Conservation (phyloP, 2,113 vertebrate species). For the Prolemur simus region DNA sequence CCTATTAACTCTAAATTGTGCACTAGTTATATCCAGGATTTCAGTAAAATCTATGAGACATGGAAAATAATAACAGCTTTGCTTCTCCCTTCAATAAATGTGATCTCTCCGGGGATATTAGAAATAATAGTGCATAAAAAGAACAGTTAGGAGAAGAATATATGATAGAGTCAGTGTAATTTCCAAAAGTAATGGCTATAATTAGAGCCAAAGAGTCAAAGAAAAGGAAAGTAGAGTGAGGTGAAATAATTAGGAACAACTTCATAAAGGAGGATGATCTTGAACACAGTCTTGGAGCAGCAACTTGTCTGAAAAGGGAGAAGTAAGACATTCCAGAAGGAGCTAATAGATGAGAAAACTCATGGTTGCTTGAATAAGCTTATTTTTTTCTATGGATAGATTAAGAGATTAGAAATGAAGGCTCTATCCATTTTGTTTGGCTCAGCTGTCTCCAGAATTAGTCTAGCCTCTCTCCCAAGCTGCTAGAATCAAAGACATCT, state of each 20-base stretch:
- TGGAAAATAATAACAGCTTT: slow-evolving; percentile 75
- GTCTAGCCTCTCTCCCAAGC: neutral
- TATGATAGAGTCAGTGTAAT: neutral
- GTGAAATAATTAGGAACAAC: neutral
- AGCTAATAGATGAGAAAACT: neutral
- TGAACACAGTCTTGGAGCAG: neutral
- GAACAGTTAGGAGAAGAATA: slow-evolving; percentile 42
- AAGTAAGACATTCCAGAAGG: neutral
- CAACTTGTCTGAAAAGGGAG: neutral
- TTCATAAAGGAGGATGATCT: neutral
- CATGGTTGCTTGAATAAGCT: neutral
- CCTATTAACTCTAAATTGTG: slow-evolving; percentile 28
- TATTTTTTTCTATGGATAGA: slow-evolving; percentile 24
- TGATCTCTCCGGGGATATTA: slow-evolving; percentile 14
- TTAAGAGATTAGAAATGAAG: neutral
- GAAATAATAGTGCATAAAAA: slow-evolving; percentile 13
- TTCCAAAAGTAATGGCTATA: slow-evolving; percentile 49
- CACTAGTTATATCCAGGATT: slow-evolving; percentile 55
- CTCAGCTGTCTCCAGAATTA: neutral
- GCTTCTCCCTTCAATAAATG: slow-evolving; percentile 72
- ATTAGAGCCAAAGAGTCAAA: neutral
- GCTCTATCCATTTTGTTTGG: neutral
- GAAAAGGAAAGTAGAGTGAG: neutral
- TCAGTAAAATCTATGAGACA: slow-evolving; percentile 75
- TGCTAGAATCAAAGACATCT: neutral